A percentile compares a stretch with the other conserved stretches of the same genome.
These are phyloP conservation scores for Plusia festucae DNA, from an alignment of 2,888 invertebrate species.

Conservation along the genomic window DNA sequence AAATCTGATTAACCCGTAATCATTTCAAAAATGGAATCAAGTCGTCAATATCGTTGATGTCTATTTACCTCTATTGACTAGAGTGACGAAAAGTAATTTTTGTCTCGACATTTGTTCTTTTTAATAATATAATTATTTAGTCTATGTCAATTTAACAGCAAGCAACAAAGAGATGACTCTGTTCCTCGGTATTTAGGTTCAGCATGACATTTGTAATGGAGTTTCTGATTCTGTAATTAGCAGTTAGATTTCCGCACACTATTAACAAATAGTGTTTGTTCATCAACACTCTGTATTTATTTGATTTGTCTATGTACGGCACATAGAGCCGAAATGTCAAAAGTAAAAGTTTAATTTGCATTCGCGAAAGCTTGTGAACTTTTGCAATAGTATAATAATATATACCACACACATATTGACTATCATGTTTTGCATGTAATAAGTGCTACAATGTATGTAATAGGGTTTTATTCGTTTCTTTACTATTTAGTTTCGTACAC, in stretches of 20 bases:
- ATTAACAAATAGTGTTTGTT: slow-evolving; percentile 55
- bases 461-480: too few species aligned
- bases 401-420: background rate
- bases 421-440: slow-evolving; percentile 7
- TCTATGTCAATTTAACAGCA: slow-evolving; percentile 58
- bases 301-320: slow-evolving; percentile 28
- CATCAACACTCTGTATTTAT: slow-evolving; percentile 31
- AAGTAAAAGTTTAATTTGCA: slow-evolving; percentile 47
- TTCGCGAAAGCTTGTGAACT: slow-evolving; percentile 28
- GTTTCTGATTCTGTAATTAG: slow-evolving; percentile 60
- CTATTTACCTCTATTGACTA: too few species aligned
- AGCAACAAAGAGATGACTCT: slow-evolving; percentile 63
- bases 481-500: background rate
- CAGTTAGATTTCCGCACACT: slow-evolving; percentile 52
- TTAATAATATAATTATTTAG: slow-evolving; percentile 16
- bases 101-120: too few species aligned
- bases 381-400: slow-evolving; percentile 32
- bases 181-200: slow-evolving; percentile 76
- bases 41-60: too few species aligned
- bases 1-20: too few species aligned
- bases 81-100: too few species aligned
- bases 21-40: too few species aligned
- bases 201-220: slow-evolving; percentile 75
- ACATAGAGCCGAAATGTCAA: slow-evolving; percentile 34
- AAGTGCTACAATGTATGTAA: slow-evolving; percentile 2